A percentile compares a stretch with the other conserved stretches of the same genome.
These are phyloP conservation scores for Cydia splendana DNA, from an alignment of 1,140 invertebrate species.

Conservation along the genomic window DNA sequence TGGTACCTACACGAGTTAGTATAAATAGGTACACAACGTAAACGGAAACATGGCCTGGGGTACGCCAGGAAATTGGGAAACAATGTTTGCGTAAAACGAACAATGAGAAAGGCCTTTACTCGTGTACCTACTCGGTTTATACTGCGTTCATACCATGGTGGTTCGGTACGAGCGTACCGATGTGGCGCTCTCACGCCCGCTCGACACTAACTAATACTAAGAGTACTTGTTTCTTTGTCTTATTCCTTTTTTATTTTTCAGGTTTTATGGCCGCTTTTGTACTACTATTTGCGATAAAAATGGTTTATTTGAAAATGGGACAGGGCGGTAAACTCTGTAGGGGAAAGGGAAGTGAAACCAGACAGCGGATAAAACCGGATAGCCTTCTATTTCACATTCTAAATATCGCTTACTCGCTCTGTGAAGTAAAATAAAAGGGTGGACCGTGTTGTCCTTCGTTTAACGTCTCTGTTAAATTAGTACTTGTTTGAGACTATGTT, in stretches of 20 bases:
- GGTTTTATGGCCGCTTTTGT: not conserved
- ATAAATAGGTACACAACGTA: slow-evolving; percentile 27
- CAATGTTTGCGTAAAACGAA: slow-evolving; percentile 32
- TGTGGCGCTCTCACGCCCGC: slow-evolving; percentile 7
- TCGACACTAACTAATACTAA: slow-evolving; percentile 1
- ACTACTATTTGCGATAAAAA: not conserved
- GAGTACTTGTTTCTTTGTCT: slow-evolving; percentile 10
- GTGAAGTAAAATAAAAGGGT: no score
- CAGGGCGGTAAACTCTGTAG: not conserved
- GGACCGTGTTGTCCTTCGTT: no score
- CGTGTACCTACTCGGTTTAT: not conserved
- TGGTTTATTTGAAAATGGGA: not conserved
- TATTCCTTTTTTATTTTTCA: slow-evolving; percentile 2
- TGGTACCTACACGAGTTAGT: slow-evolving; percentile 36
- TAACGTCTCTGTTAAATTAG: no score
- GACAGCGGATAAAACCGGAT: no score
- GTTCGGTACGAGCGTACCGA: not conserved
- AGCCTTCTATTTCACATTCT: no score
- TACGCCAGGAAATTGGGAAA: slow-evolving; percentile 33
- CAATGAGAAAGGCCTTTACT: slow-evolving; percentile 23
- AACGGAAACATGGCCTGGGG: slow-evolving; percentile 28
- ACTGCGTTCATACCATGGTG: not conserved
- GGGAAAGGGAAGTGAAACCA: no score
- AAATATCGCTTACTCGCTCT: no score
- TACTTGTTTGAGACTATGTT: no score